Conservation (phyloP, 2,797 vertebrate genomes). For the Chloroceryle amazona region DNA sequence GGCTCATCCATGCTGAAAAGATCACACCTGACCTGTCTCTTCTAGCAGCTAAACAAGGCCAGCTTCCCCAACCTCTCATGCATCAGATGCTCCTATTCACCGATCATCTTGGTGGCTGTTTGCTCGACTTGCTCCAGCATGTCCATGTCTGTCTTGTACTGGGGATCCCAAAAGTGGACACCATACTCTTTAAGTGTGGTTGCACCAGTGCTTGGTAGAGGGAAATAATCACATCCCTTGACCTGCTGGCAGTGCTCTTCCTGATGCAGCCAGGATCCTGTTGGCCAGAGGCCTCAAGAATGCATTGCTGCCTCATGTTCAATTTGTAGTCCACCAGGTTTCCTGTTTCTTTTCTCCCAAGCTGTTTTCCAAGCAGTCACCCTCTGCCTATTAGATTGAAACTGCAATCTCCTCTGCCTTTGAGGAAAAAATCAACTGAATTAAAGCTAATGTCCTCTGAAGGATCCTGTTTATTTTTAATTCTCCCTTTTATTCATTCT, state of each 20-base stretch:
- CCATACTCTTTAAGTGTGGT: background rate
- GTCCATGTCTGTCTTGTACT: background rate
- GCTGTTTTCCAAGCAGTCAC: background rate
- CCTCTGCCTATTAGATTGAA: background rate
- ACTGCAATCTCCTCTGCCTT: background rate
- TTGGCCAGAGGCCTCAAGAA: background rate
- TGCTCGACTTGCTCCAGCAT: background rate
- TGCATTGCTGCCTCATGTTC: background rate
- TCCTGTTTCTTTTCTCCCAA: background rate
- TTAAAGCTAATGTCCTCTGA: background rate
- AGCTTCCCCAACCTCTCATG: background rate
- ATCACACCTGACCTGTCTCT: background rate
- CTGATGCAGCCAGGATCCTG: background rate
- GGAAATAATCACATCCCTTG: background rate
- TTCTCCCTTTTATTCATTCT: background rate
- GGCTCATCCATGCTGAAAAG: background rate
- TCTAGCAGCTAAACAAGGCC: background rate
- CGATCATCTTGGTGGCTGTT: background rate
- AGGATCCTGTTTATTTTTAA: background rate
- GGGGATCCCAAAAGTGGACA: background rate
- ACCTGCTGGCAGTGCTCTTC: background rate
- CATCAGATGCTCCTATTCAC: background rate
- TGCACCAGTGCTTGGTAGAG: background rate
- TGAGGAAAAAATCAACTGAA: background rate
- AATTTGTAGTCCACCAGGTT: background rate